Percentiles rank a stretch among this genome's conserved stretches.
phyloP scores from a whole-genome alignment of 30 jellyfish, hydroid and myxozoan genomes.

The Catostylus mosaicus region DNA sequence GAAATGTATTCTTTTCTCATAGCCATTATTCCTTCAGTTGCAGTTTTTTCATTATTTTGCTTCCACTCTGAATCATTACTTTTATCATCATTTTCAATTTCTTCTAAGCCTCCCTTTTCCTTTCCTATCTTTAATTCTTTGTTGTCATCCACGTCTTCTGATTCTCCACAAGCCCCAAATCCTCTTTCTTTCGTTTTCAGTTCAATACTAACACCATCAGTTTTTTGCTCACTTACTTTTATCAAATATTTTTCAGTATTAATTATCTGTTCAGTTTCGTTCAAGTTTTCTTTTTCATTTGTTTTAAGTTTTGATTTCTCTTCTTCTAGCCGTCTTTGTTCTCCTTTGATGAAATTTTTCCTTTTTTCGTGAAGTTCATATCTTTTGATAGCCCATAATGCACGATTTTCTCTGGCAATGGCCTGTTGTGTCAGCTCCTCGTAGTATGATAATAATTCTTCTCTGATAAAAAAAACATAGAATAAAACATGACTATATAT shows the following conservation, averaged over 20 bases:
- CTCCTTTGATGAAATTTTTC: constrained; percentile 33
- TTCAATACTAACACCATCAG: not conserved
- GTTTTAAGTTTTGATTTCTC: not conserved
- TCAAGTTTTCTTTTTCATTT: not conserved
- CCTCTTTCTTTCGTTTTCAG: no score
- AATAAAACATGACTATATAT: not conserved
- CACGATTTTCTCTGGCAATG: constrained; percentile 73
- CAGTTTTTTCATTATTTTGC: not conserved
- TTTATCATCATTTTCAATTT: not conserved
- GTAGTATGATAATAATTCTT: constrained; percentile 69
- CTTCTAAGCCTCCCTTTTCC: not conserved
- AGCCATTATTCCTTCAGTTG: not conserved
- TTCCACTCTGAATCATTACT: not conserved
- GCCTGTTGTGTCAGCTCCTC: constrained; percentile 72
- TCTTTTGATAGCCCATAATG: constrained; percentile 85
- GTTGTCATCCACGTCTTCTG: not conserved
- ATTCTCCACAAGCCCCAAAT: not conserved
- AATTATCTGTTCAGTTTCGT: not conserved
- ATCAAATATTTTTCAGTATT: not conserved
- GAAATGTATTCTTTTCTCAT: not conserved
- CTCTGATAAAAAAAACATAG: constrained; percentile 51
- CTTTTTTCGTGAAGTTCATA: constrained; percentile 73
- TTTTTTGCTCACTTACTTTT: not conserved
- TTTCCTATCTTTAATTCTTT: not conserved
- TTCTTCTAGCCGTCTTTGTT: constrained; percentile 11